Conservation (phyloP, 2,797 vertebrate species). For the Fistularia tabacaria region DNA sequence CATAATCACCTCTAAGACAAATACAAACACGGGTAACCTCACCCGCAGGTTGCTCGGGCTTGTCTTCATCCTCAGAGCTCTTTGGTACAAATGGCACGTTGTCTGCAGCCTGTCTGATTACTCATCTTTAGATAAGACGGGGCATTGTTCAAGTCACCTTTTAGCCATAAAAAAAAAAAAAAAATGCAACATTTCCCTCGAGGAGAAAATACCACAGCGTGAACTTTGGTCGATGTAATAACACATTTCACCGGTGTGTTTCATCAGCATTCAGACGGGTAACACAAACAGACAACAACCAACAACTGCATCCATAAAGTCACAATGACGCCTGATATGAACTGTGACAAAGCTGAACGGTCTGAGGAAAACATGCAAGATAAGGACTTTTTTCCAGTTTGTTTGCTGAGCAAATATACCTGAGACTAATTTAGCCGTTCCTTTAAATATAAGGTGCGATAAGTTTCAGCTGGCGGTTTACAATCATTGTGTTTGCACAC, state of each 20-base stretch:
- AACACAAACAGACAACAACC: neutral
- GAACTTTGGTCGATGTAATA: constrained; percentile 66
- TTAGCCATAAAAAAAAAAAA: constrained; percentile 14
- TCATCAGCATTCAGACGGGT: constrained; percentile 25
- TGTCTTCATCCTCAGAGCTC: constrained; percentile 61
- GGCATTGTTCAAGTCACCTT: constrained; percentile 26
- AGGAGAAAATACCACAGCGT: constrained; percentile 9
- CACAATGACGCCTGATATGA: too few relatives aligned
- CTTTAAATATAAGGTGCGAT: too few relatives aligned
- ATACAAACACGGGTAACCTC: constrained; percentile 71
- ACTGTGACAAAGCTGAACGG: too few relatives aligned
- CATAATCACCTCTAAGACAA: constrained; percentile 67
- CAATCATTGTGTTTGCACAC: too few relatives aligned
- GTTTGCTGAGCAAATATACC: too few relatives aligned
- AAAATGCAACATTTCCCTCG: constrained; percentile 1
- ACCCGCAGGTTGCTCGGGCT: constrained; percentile 44
- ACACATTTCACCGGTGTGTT: constrained; percentile 15
- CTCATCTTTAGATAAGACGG: constrained; percentile 57
- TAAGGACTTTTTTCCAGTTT: too few relatives aligned
- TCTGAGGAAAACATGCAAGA: too few relatives aligned
- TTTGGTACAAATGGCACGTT: constrained; percentile 1
- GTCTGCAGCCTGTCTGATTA: constrained; percentile 24
- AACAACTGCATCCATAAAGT: neutral
- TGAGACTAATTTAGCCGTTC: too few relatives aligned
- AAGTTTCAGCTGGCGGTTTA: too few relatives aligned